phyloP scores from a whole-genome alignment of 2,888 invertebrate genomes.

The Drosophila atroscutellata region DNA sequence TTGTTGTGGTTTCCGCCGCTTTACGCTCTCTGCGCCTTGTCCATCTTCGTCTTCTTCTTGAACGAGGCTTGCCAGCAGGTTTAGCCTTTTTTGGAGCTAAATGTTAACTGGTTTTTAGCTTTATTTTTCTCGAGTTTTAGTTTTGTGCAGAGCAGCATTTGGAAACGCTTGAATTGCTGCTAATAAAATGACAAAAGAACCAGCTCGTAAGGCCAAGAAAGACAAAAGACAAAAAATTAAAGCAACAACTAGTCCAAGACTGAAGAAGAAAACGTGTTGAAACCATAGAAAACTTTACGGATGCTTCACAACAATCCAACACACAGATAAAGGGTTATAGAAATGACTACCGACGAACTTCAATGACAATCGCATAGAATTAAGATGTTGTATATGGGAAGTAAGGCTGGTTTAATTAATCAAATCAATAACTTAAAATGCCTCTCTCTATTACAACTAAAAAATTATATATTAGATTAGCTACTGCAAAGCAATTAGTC shows the following conservation, averaged over 20 bases:
- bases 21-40: slow-evolving; percentile 24
- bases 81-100: slow-evolving; percentile 76
- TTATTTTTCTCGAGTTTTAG: slow-evolving; percentile 27
- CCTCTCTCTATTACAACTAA: neutral
- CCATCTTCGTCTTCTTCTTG: slow-evolving; percentile 30
- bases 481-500: neutral
- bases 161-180: slow-evolving; percentile 43
- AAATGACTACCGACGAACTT: neutral
- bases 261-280: slow-evolving; percentile 34
- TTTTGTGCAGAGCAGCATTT: slow-evolving; percentile 36
- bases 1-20: slow-evolving; percentile 48
- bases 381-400: neutral
- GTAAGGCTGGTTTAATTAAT: neutral
- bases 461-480: neutral
- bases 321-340: slow-evolving; percentile 2
- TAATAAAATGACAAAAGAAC: slow-evolving; percentile 59
- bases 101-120: slow-evolving; percentile 77
- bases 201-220: slow-evolving; percentile 9
- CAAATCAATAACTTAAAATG: neutral
- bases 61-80: slow-evolving; percentile 40
- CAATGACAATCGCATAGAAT: neutral
- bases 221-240: slow-evolving; percentile 7
- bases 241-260: slow-evolving; percentile 36
- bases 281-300: slow-evolving; percentile 33
- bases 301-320: slow-evolving; percentile 14